Evolutionary conservation across 2,113 vertebrate genomes (phyloP), one percentile per base, ranked within the genome.

Genomic region (Petrocephalus microphthalmus): DNA sequence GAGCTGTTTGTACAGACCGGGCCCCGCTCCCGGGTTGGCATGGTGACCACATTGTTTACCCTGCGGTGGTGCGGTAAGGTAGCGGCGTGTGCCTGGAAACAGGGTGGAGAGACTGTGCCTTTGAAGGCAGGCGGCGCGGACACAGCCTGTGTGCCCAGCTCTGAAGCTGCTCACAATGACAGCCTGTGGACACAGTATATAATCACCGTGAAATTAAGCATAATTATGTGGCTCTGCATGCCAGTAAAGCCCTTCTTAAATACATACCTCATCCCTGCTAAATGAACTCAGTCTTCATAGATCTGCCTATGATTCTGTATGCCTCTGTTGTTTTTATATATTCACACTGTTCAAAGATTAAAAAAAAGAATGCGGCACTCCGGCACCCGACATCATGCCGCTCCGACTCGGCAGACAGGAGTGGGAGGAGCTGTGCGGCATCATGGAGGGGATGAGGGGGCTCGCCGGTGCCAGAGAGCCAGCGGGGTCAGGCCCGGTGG

Each of bases 11-110:
- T 33, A 89, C 84, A 89, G 45, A 57, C 67, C 64, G 19, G 88
- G 67, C 51, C 64, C 60, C n/a, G 60, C 84, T 60, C 71, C 88
- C 49, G 25, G 85, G 88, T 89, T 86, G 84, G 51, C 64, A 89
- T 54, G 88, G n/a, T 19, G 74, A 87, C 85, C 51, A 54, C 67
- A 87, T 81, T 89, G 88, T 89, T 89, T 86, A 87, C 52, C 7
- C 67, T 89, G n/a, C 20, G 5, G n/a, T 89, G 85, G 64, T 37
- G 71, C 29, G 84, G 64, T 64, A 86, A 89, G 85, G 88, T 86
- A 82, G 51, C 22, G 15, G 33, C 33, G 85, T 78, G 49, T 82
- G 84, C 67, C 85, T 89, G 64, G 88, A 89, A 89, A 86, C 88
- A n/a, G 20, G 71, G 71, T 5, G 87, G 6, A 60, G 52, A 57